Conservation (phyloP, 2,797 vertebrate genomes). For the Numenius phaeopus region DNA sequence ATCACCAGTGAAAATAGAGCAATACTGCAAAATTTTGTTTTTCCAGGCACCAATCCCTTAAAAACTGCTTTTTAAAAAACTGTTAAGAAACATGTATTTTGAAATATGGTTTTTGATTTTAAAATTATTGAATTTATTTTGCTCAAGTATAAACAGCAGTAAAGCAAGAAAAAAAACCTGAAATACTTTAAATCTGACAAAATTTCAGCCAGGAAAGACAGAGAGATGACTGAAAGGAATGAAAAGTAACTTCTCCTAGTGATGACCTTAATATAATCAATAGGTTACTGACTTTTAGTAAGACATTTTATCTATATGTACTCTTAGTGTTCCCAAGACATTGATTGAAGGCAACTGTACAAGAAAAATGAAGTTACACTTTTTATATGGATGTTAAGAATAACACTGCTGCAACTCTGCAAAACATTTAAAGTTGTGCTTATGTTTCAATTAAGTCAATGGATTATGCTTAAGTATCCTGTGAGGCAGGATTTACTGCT, state of each 20-base stretch:
- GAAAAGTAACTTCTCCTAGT: not conserved
- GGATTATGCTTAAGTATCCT: not conserved
- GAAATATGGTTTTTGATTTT: not conserved
- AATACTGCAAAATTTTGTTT: not conserved
- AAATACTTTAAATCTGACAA: not conserved
- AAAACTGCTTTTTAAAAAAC: not conserved
- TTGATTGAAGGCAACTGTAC: not conserved
- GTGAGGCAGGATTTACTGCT: not conserved
- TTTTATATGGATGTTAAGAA: not conserved
- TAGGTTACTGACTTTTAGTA: not conserved
- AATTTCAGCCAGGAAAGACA: not conserved
- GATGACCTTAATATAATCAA: not conserved
- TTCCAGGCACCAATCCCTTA: not conserved
- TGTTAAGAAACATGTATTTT: not conserved
- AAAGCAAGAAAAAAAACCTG: not conserved
- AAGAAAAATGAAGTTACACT: constrained; percentile 1
- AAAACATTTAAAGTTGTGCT: not conserved
- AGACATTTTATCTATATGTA: not conserved
- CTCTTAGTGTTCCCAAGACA: not conserved
- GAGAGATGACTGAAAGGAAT: not conserved
- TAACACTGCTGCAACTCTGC: not conserved
- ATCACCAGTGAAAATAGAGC: not conserved
- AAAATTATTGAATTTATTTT: not conserved
- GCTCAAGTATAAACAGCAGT: not conserved
- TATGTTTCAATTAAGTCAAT: not conserved